These are phyloP conservation scores for Argyrosomus regius DNA, from an alignment of 2,797 vertebrate genomes.

Conservation along the genomic window DNA sequence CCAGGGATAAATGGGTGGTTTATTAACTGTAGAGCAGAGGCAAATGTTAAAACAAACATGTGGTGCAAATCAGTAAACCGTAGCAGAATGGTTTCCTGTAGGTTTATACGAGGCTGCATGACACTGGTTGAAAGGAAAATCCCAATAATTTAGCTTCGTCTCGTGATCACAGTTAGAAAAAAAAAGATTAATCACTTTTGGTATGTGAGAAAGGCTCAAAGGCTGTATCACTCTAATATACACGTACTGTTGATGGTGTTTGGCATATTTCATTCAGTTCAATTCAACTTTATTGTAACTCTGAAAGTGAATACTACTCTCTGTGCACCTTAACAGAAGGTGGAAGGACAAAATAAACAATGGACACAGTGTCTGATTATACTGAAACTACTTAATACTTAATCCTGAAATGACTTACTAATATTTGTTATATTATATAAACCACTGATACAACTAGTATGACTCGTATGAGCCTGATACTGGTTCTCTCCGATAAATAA, in stretches of 20 bases:
- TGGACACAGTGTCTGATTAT: not conserved
- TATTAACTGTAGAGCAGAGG: slow-evolving; percentile 60
- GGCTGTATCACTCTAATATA: not conserved
- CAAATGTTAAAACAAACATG: slow-evolving; percentile 73
- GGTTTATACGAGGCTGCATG: slow-evolving; percentile 28
- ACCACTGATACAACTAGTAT: not conserved
- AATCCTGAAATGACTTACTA: not conserved
- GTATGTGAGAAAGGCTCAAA: not conserved
- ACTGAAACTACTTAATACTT: not conserved
- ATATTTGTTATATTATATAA: not conserved
- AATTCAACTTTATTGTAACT: not conserved
- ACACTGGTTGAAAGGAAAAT: slow-evolving; percentile 32
- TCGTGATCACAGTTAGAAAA: not conserved
- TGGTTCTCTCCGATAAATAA: not conserved
- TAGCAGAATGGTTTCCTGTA: slow-evolving; percentile 48
- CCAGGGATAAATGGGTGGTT: slow-evolving; percentile 61
- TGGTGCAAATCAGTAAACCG: slow-evolving; percentile 63
- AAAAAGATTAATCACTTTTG: not conserved
- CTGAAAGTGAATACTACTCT: not conserved
- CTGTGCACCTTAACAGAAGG: not conserved
- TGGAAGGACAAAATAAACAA: slow-evolving; percentile 6
- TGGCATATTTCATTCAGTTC: not conserved
- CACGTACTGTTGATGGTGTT: not conserved
- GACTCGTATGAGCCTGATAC: not conserved
- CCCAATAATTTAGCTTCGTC: not conserved